Evolutionary conservation across 2,797 vertebrate species (phyloP).

Genomic region (Parotocinclus haroldoi): DNA sequence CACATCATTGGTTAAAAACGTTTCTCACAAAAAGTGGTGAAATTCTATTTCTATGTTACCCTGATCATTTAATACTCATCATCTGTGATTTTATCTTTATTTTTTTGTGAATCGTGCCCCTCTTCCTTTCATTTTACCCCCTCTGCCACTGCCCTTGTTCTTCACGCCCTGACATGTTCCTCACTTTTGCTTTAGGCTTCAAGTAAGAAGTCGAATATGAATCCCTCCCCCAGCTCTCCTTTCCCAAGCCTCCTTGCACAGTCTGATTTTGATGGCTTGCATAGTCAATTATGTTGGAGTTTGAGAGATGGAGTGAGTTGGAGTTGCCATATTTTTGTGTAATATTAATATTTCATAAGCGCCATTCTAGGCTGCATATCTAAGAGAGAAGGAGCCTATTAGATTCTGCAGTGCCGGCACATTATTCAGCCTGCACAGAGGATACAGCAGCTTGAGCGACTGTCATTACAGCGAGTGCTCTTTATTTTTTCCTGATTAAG

Average conservation of each 20-base stretch:
- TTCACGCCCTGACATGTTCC: neutral
- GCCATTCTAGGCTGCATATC: slow-evolving; percentile 77
- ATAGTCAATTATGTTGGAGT: slow-evolving; percentile 76
- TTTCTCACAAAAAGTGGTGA: no score
- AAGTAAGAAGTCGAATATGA: slow-evolving; percentile 14
- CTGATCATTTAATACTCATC: slow-evolving; percentile 22
- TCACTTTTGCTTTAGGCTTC: slow-evolving; percentile 13
- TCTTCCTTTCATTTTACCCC: slow-evolving; percentile 10
- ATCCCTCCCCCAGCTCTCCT: slow-evolving; percentile 19
- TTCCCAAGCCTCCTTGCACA: slow-evolving; percentile 41
- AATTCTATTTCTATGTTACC: neutral
- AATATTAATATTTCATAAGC: slow-evolving; percentile 81
- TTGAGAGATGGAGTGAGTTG: slow-evolving; percentile 70
- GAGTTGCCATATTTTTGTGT: slow-evolving; percentile 73
- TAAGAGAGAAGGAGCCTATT: slow-evolving; percentile 72
- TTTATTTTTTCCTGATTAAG: slow-evolving; percentile 40
- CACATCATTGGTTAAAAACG: no score
- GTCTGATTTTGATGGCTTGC: slow-evolving; percentile 72
- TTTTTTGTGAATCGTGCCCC: slow-evolving; percentile 7
- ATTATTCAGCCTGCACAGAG: slow-evolving; percentile 47
- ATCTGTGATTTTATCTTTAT: slow-evolving; percentile 9
- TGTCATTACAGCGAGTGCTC: slow-evolving; percentile 44
- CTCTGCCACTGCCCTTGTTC: slow-evolving; percentile 11
- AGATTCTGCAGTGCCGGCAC: slow-evolving; percentile 51
- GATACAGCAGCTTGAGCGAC: slow-evolving; percentile 44